Evolutionary conservation across 2,113 vertebrate genomes (phyloP).

Genomic region (Spermophilus dauricus): DNA sequence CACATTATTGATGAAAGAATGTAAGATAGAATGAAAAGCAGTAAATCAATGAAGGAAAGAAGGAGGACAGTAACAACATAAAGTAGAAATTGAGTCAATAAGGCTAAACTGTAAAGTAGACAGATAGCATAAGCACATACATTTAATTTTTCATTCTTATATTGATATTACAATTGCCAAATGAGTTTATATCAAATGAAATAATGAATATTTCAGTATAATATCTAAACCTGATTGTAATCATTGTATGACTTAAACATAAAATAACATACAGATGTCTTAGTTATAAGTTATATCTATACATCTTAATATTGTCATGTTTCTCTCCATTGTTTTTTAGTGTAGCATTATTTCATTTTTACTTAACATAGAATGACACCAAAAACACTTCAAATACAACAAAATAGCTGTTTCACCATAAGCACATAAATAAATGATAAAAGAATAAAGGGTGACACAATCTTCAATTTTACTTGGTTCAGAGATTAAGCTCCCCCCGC

Average conservation of each 20-base stretch:
- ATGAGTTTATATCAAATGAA: neutral
- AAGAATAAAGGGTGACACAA: neutral
- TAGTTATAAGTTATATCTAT: neutral
- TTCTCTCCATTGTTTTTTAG: neutral
- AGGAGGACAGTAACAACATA: neutral
- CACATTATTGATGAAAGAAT: neutral
- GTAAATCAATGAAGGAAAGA: neutral
- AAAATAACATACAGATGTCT: neutral
- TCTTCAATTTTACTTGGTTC: neutral
- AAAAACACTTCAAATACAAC: neutral
- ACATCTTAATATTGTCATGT: neutral
- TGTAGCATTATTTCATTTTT: neutral
- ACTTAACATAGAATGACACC: neutral
- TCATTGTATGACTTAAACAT: neutral
- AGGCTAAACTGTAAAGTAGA: neutral
- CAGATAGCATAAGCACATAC: fast-evolving
- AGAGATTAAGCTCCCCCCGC: neutral
- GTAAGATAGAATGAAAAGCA: neutral
- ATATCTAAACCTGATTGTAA: neutral
- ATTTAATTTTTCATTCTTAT: neutral
- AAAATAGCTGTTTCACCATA: neutral
- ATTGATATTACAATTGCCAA: neutral
- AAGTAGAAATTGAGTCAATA: neutral
- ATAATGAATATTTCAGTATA: neutral
- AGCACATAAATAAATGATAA: neutral